Evolutionary conservation across 2,888 invertebrate species (phyloP).

Genomic region (Griposia aprilina): DNA sequence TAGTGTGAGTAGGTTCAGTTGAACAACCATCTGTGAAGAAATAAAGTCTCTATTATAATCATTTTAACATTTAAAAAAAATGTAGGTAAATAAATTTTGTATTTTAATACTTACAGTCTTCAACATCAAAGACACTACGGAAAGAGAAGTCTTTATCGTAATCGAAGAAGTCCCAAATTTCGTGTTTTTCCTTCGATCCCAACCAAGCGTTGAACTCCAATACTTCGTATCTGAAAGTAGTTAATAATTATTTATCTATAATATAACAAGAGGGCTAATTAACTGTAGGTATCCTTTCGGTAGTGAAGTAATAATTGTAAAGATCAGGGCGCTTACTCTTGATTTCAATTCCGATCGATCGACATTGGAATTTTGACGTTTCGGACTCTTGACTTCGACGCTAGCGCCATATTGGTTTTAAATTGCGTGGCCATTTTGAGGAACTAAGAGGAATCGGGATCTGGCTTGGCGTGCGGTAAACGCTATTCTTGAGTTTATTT

Average conservation of each 20-base stretch:
- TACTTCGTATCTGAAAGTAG: conserved; percentile 75
- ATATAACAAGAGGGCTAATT: too few relatives aligned
- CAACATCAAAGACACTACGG: conserved; percentile 39
- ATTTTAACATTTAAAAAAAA: not conserved
- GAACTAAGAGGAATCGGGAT: too few relatives aligned
- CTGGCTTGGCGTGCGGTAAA: too few relatives aligned
- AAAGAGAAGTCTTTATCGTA: conserved; percentile 52
- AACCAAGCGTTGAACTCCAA: conserved; percentile 72
- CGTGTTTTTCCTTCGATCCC: conserved; percentile 72
- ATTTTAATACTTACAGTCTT: conserved; percentile 49
- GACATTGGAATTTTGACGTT: too few relatives aligned
- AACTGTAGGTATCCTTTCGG: not conserved
- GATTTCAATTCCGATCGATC: too few relatives aligned
- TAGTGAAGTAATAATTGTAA: not conserved
- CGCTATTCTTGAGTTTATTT: too few relatives aligned
- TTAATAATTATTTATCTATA: not conserved
- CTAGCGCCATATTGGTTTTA: too few relatives aligned
- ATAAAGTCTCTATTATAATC: not conserved
- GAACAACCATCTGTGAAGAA: conserved; percentile 62
- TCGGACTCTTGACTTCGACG: too few relatives aligned
- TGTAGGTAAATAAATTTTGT: too few relatives aligned
- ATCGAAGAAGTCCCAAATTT: conserved; percentile 76
- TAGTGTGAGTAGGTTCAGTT: conserved; percentile 31
- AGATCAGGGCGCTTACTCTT: too few relatives aligned
- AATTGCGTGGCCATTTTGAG: too few relatives aligned